Base-by-base conservation (phyloP, 1,140 invertebrate genomes). In the Trichonephila clavata region DNA sequence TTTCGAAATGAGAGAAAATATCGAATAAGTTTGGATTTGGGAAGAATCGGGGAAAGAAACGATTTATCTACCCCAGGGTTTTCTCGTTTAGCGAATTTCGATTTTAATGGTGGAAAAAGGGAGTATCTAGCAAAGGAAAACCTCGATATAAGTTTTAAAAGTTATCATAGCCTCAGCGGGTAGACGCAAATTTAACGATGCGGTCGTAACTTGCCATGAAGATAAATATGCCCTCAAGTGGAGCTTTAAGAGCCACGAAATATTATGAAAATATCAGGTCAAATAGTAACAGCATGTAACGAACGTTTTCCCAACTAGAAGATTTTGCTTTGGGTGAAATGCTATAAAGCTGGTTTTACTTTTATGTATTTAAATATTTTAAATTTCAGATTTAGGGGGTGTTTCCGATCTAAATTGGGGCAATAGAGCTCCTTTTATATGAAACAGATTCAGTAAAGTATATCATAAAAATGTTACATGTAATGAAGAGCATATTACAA, bases 1-100 rank as follows among this genome's bases (percentile, higher is more conserved):
- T 90, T 90, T 43, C 71, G 59, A 80, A 90, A 80, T 80, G 71
- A 60, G 89, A 89, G 68, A 61, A 80, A 90, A 90, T 90, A 90
- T 90, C 89, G 89, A 80, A 90, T 80, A 90, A 80, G 68, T 39
- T n/a, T 7, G 89, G 89, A 60, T 61, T 90, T 60, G n/a, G 43
- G n/a, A 21, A 87, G 65, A 71, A 57, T 89, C 43, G 57, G 86
- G 21, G 61, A 86, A 60, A 88, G 61, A 50, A 80, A 80, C 68
- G 68, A 90, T 90, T 90, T 90, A 90, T 90, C 68, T 61, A 90
- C 43, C 71, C 71, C 21, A 24, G 27, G 63, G 59, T 59, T 89
- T 89, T 89, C 65, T 89, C 87, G 86, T 87, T 89, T 89, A 21
- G 32, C 21, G 57, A 89, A 77, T 50, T 71, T 89, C 87, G 86